Evolutionary conservation across 23 tunicate species (phyloP), one percentile per base, ranked within the genome.

Genomic region (Botrylloides violaceus): DNA sequence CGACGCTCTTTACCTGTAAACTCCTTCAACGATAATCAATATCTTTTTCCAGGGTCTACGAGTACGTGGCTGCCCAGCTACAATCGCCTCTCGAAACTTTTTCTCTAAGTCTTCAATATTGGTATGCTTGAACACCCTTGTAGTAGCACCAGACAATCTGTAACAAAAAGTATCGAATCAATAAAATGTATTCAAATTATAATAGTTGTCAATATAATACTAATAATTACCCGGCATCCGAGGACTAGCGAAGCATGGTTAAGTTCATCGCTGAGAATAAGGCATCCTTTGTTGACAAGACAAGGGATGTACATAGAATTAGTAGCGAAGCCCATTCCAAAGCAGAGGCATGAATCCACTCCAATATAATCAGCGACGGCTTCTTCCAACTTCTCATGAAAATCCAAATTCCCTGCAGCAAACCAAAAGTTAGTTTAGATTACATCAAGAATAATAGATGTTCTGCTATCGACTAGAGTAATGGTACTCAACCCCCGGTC

Each of bases 291-390:
- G 3, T 39, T 35, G 53, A 71, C 77, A 49, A 71, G 35, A 50
- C 77, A 71, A 26, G 77, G 77, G 29, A 71, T 71, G 53, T 71
- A 49, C 77, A 71, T 71, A 19, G 77, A 71, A 53, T 71, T 71
- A 2, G 77, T 71, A 49, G 77, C 77, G 32, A 71, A 71, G 18
- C 77, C 77, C 77, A 71, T 71, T 49, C 77, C 77, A 24, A 71
- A 71, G 12, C 63, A 31, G 25, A 71, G 26, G 29, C 77, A 71
- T 34, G 49, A 50, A 26, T 71, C 77, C 24, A 71, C 77, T 25
- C 77, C 77, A 24, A 71, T 31, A 49, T 36, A 71, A 50, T 71
- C 32, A 23, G 77, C 77, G 34, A 71, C 50, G 20, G 21, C 50
- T 49, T 31, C 29, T 39, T 71, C 77, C 3, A 71, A n/a, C 53